These are phyloP conservation scores for Euplagia quadripunctaria DNA, from an alignment of 2,888 invertebrate genomes.

Conservation along the genomic window DNA sequence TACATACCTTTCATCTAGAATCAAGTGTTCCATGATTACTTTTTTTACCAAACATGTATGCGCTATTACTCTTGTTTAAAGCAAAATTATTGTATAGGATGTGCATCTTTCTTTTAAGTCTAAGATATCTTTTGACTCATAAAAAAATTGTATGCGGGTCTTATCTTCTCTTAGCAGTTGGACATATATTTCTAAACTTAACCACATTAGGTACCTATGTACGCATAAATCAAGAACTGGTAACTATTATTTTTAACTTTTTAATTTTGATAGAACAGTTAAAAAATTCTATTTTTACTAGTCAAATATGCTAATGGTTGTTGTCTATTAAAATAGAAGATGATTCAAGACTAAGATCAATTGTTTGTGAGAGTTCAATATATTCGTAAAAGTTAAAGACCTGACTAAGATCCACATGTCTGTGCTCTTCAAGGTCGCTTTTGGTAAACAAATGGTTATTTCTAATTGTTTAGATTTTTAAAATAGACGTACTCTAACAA, in stretches of 20 bases:
- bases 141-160: background rate
- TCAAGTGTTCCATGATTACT: background rate
- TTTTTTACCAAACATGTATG: too few species aligned
- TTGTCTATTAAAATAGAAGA: slow-evolving; percentile 6
- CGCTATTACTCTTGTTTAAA: background rate
- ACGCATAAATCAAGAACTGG: too few species aligned
- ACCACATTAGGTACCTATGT: background rate
- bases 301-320: background rate
- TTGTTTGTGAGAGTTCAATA: slow-evolving; percentile 14
- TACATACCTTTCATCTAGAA: too few species aligned
- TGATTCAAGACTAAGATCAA: slow-evolving; percentile 7
- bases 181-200: background rate
- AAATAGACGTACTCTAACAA: slow-evolving; percentile 18
- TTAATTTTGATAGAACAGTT: background rate
- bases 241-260: background rate
- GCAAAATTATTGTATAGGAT: background rate
- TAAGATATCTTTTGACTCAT: background rate
- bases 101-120: background rate
- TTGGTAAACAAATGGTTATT: slow-evolving; percentile 24
- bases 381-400: slow-evolving; percentile 22
- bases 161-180: background rate
- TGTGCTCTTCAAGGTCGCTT: slow-evolving; percentile 20
- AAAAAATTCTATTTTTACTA: background rate
- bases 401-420: slow-evolving; percentile 16
- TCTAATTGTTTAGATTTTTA: slow-evolving; percentile 21